A percentile compares a stretch with the other conserved stretches of the same genome.
Conservation (phyloP, 2,113 vertebrate species). For the Aramus guarauna region DNA sequence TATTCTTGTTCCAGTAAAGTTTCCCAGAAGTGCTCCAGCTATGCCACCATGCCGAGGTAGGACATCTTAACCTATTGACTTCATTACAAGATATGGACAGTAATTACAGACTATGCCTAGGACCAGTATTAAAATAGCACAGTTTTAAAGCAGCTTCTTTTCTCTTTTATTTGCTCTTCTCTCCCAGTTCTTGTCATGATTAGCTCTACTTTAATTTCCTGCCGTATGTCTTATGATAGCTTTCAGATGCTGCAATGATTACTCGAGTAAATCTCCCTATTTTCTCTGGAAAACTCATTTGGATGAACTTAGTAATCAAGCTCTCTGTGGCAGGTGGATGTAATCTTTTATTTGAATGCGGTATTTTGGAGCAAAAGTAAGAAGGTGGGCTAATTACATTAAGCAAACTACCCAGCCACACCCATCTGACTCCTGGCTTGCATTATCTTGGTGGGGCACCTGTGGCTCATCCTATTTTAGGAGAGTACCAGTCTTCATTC, state of each 20-base stretch:
- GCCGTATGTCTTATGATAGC: neutral
- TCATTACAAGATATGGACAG: neutral
- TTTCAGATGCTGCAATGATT: neutral
- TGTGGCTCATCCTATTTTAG: neutral
- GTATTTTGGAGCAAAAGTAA: neutral
- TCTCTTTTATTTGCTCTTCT: neutral
- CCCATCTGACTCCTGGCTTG: neutral
- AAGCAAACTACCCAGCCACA: neutral
- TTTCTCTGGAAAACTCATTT: neutral
- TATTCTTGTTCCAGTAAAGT: neutral
- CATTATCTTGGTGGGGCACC: neutral
- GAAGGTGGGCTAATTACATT: neutral
- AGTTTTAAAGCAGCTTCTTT: neutral
- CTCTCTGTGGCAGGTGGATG: neutral
- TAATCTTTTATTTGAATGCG: neutral
- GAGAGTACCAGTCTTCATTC: accelerated
- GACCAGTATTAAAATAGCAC: neutral
- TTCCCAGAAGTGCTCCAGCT: accelerated
- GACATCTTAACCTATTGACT: neutral
- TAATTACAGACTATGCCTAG: accelerated
- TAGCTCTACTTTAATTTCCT: neutral
- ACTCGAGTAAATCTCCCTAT: neutral
- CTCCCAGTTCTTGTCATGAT: neutral
- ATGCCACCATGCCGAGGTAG: accelerated
- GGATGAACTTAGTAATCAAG: neutral